phyloP scores from a whole-genome alignment of 2,888 invertebrate genomes.

The Lutraria lutraria region DNA sequence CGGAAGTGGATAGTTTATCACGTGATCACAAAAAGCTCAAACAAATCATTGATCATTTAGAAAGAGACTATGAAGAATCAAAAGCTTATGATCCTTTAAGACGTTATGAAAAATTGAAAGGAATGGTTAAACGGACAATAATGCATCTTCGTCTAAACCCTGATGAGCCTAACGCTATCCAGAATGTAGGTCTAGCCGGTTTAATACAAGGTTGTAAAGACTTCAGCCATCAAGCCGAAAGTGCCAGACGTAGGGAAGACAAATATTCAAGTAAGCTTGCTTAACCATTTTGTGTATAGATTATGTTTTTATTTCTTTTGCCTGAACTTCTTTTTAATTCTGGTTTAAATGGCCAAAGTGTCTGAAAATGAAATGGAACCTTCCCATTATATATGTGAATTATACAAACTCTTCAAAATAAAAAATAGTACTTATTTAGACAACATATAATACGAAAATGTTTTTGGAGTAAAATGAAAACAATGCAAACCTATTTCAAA shows the following conservation, averaged over 20 bases:
- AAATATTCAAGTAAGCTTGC: slow-evolving; percentile 76
- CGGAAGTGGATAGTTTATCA: slow-evolving; percentile 77
- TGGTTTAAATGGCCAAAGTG: too few relatives aligned
- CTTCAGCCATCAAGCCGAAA: slow-evolving; percentile 76
- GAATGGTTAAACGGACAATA: slow-evolving; percentile 93
- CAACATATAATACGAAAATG: too few relatives aligned
- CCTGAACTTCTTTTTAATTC: too few relatives aligned
- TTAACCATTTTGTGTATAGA: too few relatives aligned
- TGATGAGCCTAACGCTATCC: slow-evolving; percentile 73
- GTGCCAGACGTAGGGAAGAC: slow-evolving; percentile 77
- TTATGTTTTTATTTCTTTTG: too few relatives aligned
- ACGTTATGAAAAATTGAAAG: slow-evolving; percentile 97
- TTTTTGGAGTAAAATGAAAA: too few relatives aligned
- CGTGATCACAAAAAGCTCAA: slow-evolving; percentile 81
- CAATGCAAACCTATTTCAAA: too few relatives aligned
- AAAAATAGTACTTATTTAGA: too few relatives aligned
- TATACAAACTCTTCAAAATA: too few relatives aligned
- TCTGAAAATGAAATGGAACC: too few relatives aligned
- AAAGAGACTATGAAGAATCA: slow-evolving; percentile 95
- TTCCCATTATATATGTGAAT: too few relatives aligned
- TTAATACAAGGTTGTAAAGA: slow-evolving; percentile 75
- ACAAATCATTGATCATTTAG: slow-evolving; percentile 81
- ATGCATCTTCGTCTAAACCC: slow-evolving; percentile 80
- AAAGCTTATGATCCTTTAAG: slow-evolving; percentile 97
- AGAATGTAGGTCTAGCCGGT: slow-evolving; percentile 69